Evolutionary conservation across 2,888 invertebrate genomes (phyloP), one percentile per base, ranked within the genome.

Genomic region (Ophion ventricosus): DNA sequence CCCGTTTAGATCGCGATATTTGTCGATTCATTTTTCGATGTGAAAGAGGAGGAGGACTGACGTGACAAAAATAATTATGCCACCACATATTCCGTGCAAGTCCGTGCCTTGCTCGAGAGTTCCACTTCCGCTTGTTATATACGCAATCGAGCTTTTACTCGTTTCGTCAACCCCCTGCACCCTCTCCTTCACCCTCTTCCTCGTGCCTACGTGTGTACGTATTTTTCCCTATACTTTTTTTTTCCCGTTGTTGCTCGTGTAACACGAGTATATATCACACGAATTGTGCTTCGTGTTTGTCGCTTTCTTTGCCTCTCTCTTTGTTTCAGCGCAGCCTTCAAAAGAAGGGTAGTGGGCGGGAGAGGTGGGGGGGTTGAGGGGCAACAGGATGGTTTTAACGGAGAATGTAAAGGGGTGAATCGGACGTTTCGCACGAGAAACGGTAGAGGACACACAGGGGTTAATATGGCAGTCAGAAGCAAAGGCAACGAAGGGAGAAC

Each of bases 71-170:
- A 76, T 67, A 84, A 79, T 76, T 76, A 84, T 82, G 61, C 56
- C 56, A 49, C n/a, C 56, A 61, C 76, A 76, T 63, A 63, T 49
- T 43, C 67, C 57, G 86, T 86, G 83, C 73, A 83, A 77, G 72
- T 83, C 83, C 49, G 86, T 86, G 76, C 85, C 86, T 85, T 81
- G 85, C 85, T 73, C 85, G 81, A 81, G 82, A 79, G 79, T 82
- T 76, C 72, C 81, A 81, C 54, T 82, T 81, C 70, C 82, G 67
- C 82, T 79, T 72, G 29, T 25, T 43, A 17, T 66, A 63, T 82
- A 79, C 84, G 72, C 84, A 78, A 84, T 81, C 63, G 54, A 67
- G 64, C 80, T 64, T 76, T 76, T 66, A 43, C 49, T 77, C 73
- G 56, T 73, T 59, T 57, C 74, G 66, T 63, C 69, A 43, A 43